These are phyloP conservation scores for Enteromius paludinosus DNA, from an alignment of 2,797 vertebrate species.

Conservation along the genomic window DNA sequence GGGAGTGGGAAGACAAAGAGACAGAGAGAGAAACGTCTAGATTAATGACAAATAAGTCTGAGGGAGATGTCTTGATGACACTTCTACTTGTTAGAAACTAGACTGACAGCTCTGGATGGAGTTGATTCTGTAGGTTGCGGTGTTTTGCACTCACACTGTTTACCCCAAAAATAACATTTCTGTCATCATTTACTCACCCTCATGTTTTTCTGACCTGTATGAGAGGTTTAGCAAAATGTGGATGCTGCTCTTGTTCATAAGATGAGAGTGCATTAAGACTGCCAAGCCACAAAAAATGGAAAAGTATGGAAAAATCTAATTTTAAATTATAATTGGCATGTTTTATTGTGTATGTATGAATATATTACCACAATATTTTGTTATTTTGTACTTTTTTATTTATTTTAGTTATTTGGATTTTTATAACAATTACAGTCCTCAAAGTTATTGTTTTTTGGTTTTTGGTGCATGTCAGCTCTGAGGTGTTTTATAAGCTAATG, in stretches of 20 bases:
- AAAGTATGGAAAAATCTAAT: background rate
- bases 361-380: background rate
- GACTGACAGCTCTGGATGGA: constrained; percentile 1
- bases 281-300: background rate
- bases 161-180: background rate
- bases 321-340: background rate
- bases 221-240: background rate
- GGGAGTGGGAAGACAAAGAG: constrained; percentile 34
- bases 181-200: background rate
- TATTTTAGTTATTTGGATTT: background rate
- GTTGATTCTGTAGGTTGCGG: background rate
- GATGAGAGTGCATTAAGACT: background rate
- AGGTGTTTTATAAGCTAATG: background rate
- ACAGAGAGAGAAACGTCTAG: constrained; percentile 14
- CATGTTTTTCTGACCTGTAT: background rate
- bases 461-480: background rate
- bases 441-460: background rate
- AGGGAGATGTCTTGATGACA: constrained; percentile 18
- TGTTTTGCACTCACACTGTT: background rate
- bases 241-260: background rate
- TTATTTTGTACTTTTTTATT: background rate
- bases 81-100: background rate
- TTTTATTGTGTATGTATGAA: background rate
- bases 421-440: background rate
- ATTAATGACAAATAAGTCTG: constrained; percentile 30